Evolutionary conservation across 2,797 vertebrate species (phyloP).

Genomic region (Linurgus olivaceus): DNA sequence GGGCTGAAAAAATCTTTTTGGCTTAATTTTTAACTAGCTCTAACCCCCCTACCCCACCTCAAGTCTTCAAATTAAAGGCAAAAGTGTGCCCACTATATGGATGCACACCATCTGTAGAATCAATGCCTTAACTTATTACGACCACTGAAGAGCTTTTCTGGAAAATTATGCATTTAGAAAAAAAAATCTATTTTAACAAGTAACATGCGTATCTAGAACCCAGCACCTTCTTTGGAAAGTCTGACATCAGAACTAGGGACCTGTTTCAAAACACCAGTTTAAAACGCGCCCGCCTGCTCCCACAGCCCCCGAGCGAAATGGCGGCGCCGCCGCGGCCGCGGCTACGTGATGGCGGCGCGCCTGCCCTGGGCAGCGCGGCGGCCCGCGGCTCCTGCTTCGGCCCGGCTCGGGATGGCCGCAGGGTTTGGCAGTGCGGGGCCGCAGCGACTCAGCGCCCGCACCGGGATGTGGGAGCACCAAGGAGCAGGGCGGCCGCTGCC

Average conservation of each 20-base stretch:
- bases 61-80: not conserved
- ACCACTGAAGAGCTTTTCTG: not conserved
- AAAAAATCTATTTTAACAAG: not conserved
- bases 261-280: rapidly evolving
- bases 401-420: not conserved
- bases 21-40: not conserved
- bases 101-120: not conserved
- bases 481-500: not conserved
- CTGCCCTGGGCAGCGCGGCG: not conserved
- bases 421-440: rapidly evolving
- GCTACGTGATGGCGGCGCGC: not conserved
- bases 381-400: not conserved
- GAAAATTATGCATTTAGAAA: not conserved
- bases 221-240: rapidly evolving
- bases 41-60: not conserved
- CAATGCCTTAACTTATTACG: rapidly evolving
- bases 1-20: not conserved
- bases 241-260: not conserved
- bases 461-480: not conserved
- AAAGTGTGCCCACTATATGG: rapidly evolving
- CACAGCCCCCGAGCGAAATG: not conserved
- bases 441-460: not conserved
- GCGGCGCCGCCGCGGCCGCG: not conserved
- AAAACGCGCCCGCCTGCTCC: rapidly evolving
- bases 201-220: rapidly evolving